These are phyloP conservation scores for Alces alces DNA, from an alignment of 2,113 vertebrate genomes.

Conservation along the genomic window DNA sequence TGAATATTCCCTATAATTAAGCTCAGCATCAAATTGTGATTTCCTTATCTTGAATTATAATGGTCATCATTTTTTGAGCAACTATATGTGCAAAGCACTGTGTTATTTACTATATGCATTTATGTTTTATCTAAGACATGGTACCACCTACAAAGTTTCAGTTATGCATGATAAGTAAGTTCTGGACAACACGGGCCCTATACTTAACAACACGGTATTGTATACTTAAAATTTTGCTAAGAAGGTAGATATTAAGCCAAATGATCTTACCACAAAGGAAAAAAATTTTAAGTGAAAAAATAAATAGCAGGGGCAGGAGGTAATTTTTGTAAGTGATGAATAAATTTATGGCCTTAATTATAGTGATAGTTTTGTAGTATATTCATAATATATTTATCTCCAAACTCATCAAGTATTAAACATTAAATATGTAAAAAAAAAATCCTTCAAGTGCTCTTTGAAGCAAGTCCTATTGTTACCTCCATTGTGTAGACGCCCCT, in stretches of 20 bases:
- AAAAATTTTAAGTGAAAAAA: background rate
- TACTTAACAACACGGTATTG: background rate
- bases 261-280: background rate
- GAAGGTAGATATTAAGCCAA: background rate
- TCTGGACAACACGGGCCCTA: background rate
- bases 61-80: background rate
- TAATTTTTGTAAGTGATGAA: background rate
- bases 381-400: background rate
- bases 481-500: background rate
- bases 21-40: background rate
- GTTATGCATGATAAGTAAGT: background rate
- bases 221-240: background rate
- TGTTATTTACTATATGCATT: background rate
- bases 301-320: background rate
- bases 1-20: background rate
- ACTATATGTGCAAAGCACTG: background rate
- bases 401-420: background rate
- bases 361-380: background rate
- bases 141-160: background rate
- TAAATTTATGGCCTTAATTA: background rate
- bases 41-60: slow-evolving; percentile 16
- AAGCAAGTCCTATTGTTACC: background rate
- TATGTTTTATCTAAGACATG: background rate
- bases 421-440: background rate
- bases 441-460: background rate